phyloP scores from a whole-genome alignment of 2,888 invertebrate genomes.

The Andricus curvator region DNA sequence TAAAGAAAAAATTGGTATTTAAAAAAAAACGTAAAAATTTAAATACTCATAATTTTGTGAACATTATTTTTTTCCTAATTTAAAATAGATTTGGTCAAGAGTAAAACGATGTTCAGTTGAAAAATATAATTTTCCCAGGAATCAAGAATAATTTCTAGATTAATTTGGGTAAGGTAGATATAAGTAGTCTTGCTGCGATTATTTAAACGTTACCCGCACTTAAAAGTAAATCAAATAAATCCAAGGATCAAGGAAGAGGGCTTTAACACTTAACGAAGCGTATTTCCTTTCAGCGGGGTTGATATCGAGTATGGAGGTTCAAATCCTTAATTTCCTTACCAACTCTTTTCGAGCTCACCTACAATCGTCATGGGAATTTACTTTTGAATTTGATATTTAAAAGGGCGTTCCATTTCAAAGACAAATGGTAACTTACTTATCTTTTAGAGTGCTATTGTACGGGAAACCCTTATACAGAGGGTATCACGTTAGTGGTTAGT shows the following conservation, averaged over 20 bases:
- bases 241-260: not conserved
- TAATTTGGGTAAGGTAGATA: not conserved
- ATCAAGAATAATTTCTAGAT: not conserved
- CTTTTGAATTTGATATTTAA: not conserved
- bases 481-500: too few relatives aligned
- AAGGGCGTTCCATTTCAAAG: too few relatives aligned
- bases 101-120: not conserved
- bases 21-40: too few relatives aligned
- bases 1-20: too few relatives aligned
- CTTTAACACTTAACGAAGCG: conserved; percentile 2
- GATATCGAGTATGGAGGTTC: not conserved
- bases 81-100: too few relatives aligned
- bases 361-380: not conserved
- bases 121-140: not conserved
- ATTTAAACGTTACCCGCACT: not conserved
- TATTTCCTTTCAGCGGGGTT: not conserved
- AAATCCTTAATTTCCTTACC: not conserved
- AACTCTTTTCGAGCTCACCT: not conserved
- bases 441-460: too few relatives aligned
- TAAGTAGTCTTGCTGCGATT: not conserved
- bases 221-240: not conserved
- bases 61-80: too few relatives aligned
- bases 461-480: too few relatives aligned
- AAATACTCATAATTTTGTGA: too few relatives aligned
- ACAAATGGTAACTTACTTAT: too few relatives aligned